Evolutionary conservation across 2,888 invertebrate species (phyloP).

Genomic region (Pristionchus arcanus): DNA sequence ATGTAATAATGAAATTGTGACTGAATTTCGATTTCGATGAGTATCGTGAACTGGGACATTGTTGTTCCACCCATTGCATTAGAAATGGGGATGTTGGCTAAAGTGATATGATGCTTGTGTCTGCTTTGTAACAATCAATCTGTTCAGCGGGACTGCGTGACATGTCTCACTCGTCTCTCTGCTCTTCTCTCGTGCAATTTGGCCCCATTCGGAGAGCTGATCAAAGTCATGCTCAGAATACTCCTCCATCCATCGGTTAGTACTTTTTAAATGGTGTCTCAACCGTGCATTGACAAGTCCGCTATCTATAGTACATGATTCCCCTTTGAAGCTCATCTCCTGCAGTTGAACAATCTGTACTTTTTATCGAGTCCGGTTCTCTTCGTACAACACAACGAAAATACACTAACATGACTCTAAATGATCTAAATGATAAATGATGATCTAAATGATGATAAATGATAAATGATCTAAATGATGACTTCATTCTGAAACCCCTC

Average conservation of each 20-base stretch:
- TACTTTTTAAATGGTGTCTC: not conserved
- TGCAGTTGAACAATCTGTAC: too few species aligned
- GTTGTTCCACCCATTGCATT: not conserved
- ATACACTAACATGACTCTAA: too few species aligned
- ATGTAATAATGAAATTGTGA: too few species aligned
- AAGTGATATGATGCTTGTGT: not conserved
- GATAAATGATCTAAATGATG: too few species aligned
- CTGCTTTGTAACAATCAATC: not conserved
- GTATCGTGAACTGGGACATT: not conserved
- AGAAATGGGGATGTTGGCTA: not conserved
- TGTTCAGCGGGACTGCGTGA: conserved; percentile 74
- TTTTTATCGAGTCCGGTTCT: too few species aligned
- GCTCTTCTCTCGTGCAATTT: conserved; percentile 71
- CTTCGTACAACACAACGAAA: too few species aligned
- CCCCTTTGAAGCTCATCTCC: too few species aligned
- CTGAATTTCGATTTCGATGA: not conserved
- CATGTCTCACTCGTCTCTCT: conserved; percentile 72
- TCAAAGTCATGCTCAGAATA: conserved; percentile 66
- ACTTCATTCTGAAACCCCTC: not conserved
- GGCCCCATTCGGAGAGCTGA: conserved; percentile 66
- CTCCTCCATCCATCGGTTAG: conserved; percentile 61
- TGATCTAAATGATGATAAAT: too few species aligned
- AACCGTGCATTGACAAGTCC: too few species aligned
- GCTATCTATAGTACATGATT: too few species aligned
- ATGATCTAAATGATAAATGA: too few species aligned